Percentiles rank a stretch among this genome's conserved stretches.
Conservation (phyloP, 1,140 invertebrate species). For the Antheraea mylitta region DNA sequence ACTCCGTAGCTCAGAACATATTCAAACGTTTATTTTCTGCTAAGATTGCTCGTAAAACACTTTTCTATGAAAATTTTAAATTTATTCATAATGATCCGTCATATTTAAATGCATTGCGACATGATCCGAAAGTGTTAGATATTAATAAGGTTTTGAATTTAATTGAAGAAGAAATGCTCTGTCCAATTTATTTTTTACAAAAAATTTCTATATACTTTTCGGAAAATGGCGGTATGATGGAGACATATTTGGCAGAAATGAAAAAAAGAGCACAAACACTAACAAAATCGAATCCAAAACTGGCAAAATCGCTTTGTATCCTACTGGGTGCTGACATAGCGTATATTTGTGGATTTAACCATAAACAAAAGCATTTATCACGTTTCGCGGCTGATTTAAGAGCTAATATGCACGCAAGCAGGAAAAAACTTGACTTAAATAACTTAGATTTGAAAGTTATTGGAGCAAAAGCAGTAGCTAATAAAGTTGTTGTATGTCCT, state of each 20-base stretch:
- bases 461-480: constrained; percentile 27
- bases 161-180: not conserved
- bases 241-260: constrained; percentile 2
- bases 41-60: constrained; percentile 37
- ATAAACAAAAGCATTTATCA: constrained; percentile 14
- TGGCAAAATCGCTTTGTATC: constrained; percentile 3
- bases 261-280: not conserved
- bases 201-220: constrained; percentile 14
- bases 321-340: not conserved
- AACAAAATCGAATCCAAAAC: not conserved
- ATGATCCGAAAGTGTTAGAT: constrained; percentile 7
- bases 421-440: constrained; percentile 34
- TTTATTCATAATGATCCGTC: constrained; percentile 33
- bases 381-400: constrained; percentile 32
- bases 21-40: constrained; percentile 31
- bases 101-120: constrained; percentile 37
- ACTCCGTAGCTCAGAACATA: constrained; percentile 12
- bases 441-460: constrained; percentile 26
- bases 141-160: not conserved
- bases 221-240: constrained; percentile 6
- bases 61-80: constrained; percentile 38
- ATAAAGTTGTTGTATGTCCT: constrained; percentile 10
- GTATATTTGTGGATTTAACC: not conserved
- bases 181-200: constrained; percentile 7
- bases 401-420: constrained; percentile 38